A percentile compares a stretch with the other conserved stretches of the same genome.
These are phyloP conservation scores for Desmophyllum pertusum DNA, from an alignment of 92 coral and sea anemone species.

Conservation along the genomic window DNA sequence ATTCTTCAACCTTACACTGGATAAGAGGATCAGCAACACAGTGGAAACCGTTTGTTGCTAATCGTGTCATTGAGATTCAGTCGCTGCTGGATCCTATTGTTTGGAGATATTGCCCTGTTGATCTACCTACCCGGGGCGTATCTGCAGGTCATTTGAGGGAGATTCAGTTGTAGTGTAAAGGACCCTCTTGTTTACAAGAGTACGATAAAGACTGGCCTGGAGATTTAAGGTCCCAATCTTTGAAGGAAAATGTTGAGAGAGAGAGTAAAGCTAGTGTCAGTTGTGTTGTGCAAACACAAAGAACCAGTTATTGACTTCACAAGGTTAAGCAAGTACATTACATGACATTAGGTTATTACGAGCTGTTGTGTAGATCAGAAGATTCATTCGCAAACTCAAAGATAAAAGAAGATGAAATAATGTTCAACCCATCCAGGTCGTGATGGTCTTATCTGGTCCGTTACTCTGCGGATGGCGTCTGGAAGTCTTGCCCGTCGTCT, in stretches of 20 bases:
- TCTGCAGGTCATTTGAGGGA: too few relatives aligned
- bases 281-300: slow-evolving; percentile 22
- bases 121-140: too few relatives aligned
- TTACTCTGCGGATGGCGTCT: slow-evolving; percentile 25
- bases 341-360: too few relatives aligned
- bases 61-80: too few relatives aligned
- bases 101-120: too few relatives aligned
- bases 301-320: slow-evolving; percentile 31
- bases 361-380: slow-evolving; percentile 34
- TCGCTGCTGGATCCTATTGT: too few relatives aligned
- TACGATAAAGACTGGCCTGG: slow-evolving; percentile 40
- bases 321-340: slow-evolving; percentile 42
- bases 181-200: too few relatives aligned
- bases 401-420: slow-evolving; percentile 19
- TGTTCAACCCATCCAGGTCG: slow-evolving; percentile 2
- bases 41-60: too few relatives aligned
- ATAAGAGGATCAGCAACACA: too few relatives aligned
- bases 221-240: slow-evolving; percentile 31
- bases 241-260: neutral
- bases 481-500: slow-evolving; percentile 44
- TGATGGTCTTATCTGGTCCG: slow-evolving; percentile 43
- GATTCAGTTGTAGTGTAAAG: neutral
- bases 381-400: slow-evolving; percentile 22
- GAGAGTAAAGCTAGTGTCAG: slow-evolving; percentile 7
- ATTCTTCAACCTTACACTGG: too few relatives aligned